These are phyloP conservation scores for Steinernema carpocapsae DNA, from an alignment of 2,888 invertebrate species.

Conservation along the genomic window DNA sequence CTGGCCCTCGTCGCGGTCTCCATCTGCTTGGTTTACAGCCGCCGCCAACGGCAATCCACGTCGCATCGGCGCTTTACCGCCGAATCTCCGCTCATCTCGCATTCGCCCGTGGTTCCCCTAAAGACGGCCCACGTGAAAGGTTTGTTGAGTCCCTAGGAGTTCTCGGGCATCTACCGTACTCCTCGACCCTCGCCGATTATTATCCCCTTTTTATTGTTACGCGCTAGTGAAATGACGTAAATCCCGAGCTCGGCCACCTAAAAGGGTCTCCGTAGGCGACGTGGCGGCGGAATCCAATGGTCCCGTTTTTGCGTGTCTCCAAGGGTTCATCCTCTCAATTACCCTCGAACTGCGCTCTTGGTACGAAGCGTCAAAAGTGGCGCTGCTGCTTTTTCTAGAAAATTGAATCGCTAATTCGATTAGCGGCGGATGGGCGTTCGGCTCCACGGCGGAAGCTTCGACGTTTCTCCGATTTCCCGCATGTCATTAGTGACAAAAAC, in stretches of 20 bases:
- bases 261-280: not conserved
- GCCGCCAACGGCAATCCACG: not conserved
- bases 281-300: not conserved
- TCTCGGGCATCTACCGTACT: not conserved
- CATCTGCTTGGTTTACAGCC: constrained; percentile 19
- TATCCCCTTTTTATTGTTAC: not conserved
- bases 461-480: not conserved
- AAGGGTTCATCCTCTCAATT: not conserved
- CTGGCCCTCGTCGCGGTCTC: not conserved
- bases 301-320: not conserved
- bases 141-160: not conserved
- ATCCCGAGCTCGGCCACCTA: too few species aligned
- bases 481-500: constrained; percentile 16
- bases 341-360: not conserved
- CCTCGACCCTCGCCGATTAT: not conserved
- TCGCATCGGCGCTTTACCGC: constrained; percentile 21
- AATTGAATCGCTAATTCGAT: not conserved
- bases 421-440: not conserved
- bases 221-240: not conserved
- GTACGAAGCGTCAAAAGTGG: constrained; percentile 17
- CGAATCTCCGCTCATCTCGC: constrained; percentile 48
- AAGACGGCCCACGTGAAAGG: constrained; percentile 36
- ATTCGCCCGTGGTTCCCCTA: constrained; percentile 29
- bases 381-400: not conserved
- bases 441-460: not conserved